Conservation (phyloP, 2,113 vertebrate species). For the Anguilla rostrata region DNA sequence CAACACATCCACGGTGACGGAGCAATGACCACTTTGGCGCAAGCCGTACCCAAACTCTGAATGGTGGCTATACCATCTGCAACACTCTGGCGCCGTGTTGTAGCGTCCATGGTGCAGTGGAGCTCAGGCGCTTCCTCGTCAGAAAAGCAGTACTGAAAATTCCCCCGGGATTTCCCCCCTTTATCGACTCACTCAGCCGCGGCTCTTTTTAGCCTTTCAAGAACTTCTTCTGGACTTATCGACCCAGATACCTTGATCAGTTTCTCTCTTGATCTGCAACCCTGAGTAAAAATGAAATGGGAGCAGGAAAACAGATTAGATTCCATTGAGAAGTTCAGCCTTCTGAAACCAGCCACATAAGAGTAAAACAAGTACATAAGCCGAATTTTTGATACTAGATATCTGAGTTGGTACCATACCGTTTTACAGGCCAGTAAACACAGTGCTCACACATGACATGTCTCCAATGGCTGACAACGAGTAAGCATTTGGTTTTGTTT, state of each 20-base stretch:
- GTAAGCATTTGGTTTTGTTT: background rate
- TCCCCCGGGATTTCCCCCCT: background rate
- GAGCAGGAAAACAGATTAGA: background rate
- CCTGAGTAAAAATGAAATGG: slow-evolving; percentile 59
- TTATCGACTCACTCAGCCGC: slow-evolving; percentile 51
- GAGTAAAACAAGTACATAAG: background rate
- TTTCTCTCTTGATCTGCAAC: slow-evolving; percentile 88
- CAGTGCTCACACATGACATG: too few relatives aligned
- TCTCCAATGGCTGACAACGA: background rate
- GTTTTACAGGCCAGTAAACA: too few relatives aligned
- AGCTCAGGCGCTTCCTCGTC: background rate
- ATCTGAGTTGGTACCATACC: too few relatives aligned
- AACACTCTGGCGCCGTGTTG: too few relatives aligned
- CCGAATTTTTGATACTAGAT: too few relatives aligned
- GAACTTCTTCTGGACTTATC: slow-evolving; percentile 76
- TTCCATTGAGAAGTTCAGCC: background rate
- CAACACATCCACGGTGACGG: background rate
- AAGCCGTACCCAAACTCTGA: background rate
- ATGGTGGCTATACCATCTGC: background rate
- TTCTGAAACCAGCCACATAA: background rate
- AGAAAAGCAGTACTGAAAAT: background rate
- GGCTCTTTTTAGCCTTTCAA: slow-evolving; percentile 79
- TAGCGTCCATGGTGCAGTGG: too few relatives aligned
- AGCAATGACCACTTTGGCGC: background rate
- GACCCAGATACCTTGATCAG: slow-evolving; percentile 77